Evolutionary conservation across 2,888 invertebrate species (phyloP), one percentile per base, ranked within the genome.

Genomic region (Linnaemya vulpina): DNA sequence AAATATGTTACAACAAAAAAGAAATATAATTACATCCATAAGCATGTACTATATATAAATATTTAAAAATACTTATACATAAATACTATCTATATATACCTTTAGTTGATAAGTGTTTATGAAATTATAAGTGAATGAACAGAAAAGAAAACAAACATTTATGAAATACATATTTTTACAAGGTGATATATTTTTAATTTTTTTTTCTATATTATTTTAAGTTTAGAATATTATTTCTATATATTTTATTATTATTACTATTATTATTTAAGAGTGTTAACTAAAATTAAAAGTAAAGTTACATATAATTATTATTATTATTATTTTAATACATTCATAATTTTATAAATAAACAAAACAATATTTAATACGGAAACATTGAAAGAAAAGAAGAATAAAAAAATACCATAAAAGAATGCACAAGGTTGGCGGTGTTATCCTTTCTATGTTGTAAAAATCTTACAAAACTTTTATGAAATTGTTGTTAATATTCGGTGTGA

Each of bases 101-200:
- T 75, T 55, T 65, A 25, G 3, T 62, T 25, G 8, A 35, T 62
- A 68, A n/a, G 11, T 70, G 25, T 60, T 30, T 70, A 60, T 63
- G 43, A 73, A 67, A 13, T 70, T 43, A 65, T 55, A 70, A 62
- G 38, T 60, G 22, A 63, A 78, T 35, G 25, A 74, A 79, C n/a
- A 22, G 17, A 74, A 67, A 60, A 30, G 30, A 55, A 77, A 67
- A 58, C 40, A 75, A 74, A 63, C 60, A 81, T 76, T 78, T 78
- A 80, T 79, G 53, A 77, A 77, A 68, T 76, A 80, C 76, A 84
- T 80, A 70, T 76, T 84, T 77, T 73, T 77, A 77, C 80, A 85
- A 75, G 81, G 82, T 85, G 82, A 85, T 85, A 85, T 85, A 85
- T 78, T 82, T 85, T 81, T 78, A 85, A 75, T 80, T 75, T 60